Percentiles rank a stretch among this genome's conserved stretches.
Conservation (phyloP, 2,797 vertebrate species). For the Peromyscus nudipes region DNA sequence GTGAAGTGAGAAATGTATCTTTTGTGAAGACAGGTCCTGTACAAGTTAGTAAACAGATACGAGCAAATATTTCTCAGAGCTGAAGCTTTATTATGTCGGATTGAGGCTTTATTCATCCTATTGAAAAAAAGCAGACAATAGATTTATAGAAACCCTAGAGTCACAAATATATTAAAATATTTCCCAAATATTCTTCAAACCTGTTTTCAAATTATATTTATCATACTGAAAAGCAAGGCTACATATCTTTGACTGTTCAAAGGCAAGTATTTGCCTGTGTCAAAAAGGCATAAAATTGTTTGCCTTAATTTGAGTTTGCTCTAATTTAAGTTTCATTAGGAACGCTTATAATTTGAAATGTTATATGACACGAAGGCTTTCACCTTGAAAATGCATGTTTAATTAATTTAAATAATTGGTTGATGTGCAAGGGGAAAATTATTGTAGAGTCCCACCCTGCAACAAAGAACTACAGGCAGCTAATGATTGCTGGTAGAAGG, state of each 20-base stretch:
- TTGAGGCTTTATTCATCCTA: not conserved
- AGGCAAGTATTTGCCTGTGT: not conserved
- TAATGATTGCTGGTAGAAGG: not conserved
- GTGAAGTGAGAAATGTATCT: not conserved
- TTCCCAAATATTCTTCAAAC: not conserved
- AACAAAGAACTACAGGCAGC: not conserved
- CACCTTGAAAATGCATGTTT: not conserved
- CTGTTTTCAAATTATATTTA: not conserved
- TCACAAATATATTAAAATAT: not conserved
- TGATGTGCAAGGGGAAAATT: not conserved
- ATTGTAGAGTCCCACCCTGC: not conserved
- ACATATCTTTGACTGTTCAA: not conserved
- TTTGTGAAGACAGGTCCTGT: not conserved
- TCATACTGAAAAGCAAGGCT: not conserved
- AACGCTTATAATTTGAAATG: not conserved
- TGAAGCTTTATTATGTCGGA: not conserved
- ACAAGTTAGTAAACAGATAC: not conserved
- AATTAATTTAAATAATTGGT: not conserved
- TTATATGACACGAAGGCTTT: not conserved
- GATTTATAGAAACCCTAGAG: not conserved
- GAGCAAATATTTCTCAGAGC: not conserved
- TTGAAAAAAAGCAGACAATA: not conserved
- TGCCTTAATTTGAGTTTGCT: not conserved
- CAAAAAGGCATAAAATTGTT: not conserved
- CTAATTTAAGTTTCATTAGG: not conserved